Conservation (phyloP, 2,888 invertebrate genomes). For the Phymatocera aterrima region DNA sequence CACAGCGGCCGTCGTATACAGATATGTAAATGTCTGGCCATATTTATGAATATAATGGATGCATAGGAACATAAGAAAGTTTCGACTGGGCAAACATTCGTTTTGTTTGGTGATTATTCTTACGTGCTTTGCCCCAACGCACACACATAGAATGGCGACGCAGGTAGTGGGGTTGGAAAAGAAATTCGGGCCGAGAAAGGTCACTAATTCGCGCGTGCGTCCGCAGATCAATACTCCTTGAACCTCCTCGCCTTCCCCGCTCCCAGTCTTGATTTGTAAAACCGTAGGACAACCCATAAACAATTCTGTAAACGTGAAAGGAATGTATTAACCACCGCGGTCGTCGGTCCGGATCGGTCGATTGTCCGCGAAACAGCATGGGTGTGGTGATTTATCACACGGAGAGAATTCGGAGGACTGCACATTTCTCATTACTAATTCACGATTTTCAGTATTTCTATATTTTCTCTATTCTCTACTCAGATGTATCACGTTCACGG, state of each 20-base stretch:
- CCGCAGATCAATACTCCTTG: slow-evolving; percentile 39
- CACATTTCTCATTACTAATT: neutral
- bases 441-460: neutral
- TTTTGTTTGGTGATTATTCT: slow-evolving; percentile 14
- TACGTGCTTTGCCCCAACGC: neutral
- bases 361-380: slow-evolving; percentile 20
- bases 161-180: neutral
- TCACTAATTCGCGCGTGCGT: slow-evolving; percentile 43
- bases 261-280: slow-evolving; percentile 35
- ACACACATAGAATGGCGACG: neutral
- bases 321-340: slow-evolving; percentile 20
- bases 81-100: neutral
- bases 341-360: slow-evolving; percentile 17
- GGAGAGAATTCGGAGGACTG: neutral
- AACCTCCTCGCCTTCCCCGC: slow-evolving; percentile 12
- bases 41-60: neutral
- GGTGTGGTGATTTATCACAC: slow-evolving; percentile 22
- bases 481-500: neutral
- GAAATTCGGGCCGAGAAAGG: slow-evolving; percentile 20
- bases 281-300: slow-evolving; percentile 38
- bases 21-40: neutral
- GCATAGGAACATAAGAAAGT: neutral
- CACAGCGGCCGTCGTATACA: neutral
- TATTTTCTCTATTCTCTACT: neutral
- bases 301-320: slow-evolving; percentile 40